A percentile compares a stretch with the other conserved stretches of the same genome.
Conservation (phyloP, 1,140 invertebrate genomes). For the Caerostris darwini region DNA sequence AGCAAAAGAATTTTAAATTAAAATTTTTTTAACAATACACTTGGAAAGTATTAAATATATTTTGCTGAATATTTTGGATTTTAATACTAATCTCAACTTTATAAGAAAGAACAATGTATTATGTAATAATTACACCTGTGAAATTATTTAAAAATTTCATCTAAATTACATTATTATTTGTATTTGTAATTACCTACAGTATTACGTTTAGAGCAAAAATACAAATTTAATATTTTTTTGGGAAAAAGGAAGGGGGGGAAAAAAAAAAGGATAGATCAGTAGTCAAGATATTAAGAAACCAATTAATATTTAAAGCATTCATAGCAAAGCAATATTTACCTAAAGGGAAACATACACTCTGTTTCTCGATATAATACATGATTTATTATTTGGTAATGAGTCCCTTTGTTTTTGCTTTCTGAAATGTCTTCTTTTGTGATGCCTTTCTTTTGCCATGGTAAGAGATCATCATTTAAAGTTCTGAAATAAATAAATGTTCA, state of each 20-base stretch:
- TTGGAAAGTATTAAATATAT: too few relatives aligned
- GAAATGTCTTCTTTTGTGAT: conserved; percentile 87
- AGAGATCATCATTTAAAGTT: conserved; percentile 88
- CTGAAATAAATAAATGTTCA: conserved; percentile 77
- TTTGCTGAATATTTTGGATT: too few relatives aligned
- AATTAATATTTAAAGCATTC: neutral
- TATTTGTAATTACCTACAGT: too few relatives aligned
- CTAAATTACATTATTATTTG: too few relatives aligned
- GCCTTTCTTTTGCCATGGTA: conserved; percentile 86
- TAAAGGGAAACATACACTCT: conserved; percentile 92
- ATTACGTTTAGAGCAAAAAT: too few relatives aligned
- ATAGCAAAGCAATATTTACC: conserved; percentile 79
- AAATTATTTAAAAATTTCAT: too few relatives aligned
- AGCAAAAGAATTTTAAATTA: too few relatives aligned
- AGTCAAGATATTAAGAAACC: neutral
- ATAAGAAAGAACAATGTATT: too few relatives aligned
- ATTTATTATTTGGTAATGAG: conserved; percentile 92
- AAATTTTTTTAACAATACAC: too few relatives aligned
- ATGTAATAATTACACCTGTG: too few relatives aligned
- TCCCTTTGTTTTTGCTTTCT: conserved; percentile 85
- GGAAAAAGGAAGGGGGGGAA: neutral
- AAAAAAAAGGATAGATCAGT: neutral
- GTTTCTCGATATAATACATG: conserved; percentile 90
- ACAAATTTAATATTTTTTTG: neutral
- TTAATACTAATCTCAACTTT: too few relatives aligned